A percentile compares a stretch with the other conserved stretches of the same genome.
phyloP scores from a whole-genome alignment of 1,140 invertebrate species.

The Drosophila albomicans region DNA sequence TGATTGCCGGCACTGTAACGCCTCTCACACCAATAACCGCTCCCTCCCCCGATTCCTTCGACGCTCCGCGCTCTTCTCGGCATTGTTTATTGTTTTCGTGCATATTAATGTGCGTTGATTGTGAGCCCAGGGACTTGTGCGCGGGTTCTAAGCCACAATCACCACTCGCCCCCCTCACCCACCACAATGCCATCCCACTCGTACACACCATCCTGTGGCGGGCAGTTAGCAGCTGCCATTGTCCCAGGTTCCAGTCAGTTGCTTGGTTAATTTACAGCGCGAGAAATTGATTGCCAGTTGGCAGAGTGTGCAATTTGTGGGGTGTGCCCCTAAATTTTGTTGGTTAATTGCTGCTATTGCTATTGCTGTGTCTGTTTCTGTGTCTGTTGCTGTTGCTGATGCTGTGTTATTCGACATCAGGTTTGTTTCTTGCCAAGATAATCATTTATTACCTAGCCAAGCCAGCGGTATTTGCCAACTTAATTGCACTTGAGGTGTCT shows the following conservation, averaged over 20 bases:
- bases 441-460: conserved; percentile 25
- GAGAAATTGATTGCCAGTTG: conserved; percentile 78
- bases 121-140: conserved; percentile 49
- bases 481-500: conserved; percentile 44
- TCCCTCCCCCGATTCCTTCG: background rate
- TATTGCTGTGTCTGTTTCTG: conserved; percentile 3
- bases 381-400: background rate
- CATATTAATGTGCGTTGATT: conserved; percentile 84
- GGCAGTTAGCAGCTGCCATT: conserved; percentile 80
- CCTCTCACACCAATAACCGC: conserved; percentile 58
- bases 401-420: conserved; percentile 24
- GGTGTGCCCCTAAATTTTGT: conserved; percentile 54
- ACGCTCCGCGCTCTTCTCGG: conserved; percentile 1
- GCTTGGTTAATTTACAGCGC: conserved; percentile 79
- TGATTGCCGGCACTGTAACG: conserved; percentile 78
- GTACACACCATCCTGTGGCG: conserved; percentile 2
- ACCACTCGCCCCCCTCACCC: conserved; percentile 4
- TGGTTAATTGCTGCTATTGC: conserved; percentile 66
- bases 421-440: conserved; percentile 25
- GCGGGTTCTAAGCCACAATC: conserved; percentile 30
- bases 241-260: conserved; percentile 39
- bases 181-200: no score
- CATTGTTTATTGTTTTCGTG: conserved; percentile 84
- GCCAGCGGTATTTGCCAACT: conserved; percentile 39
- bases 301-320: conserved; percentile 57